Evolutionary conservation across 2,113 vertebrate species (phyloP).

Genomic region (Tetraodon nigroviridis): DNA sequence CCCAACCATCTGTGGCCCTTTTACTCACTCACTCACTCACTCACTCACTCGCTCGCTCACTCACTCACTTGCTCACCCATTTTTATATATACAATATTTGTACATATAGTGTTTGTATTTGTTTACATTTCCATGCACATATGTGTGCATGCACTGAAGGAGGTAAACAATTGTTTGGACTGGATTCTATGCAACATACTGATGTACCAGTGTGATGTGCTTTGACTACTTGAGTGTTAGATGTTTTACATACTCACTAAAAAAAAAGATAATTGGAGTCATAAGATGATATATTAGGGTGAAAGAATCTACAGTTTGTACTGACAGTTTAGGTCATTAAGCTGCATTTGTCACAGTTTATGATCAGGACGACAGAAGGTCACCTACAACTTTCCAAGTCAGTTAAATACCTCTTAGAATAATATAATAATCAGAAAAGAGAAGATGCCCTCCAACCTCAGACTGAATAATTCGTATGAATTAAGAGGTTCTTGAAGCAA

Average conservation of each 20-base stretch:
- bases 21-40: slow-evolving; percentile 14
- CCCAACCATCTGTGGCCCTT: slow-evolving; percentile 58
- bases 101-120: neutral
- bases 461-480: slow-evolving; percentile 1
- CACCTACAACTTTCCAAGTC: neutral
- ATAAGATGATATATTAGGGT: neutral
- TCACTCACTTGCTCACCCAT: neutral
- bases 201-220: no score
- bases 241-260: no score
- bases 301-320: neutral
- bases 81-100: slow-evolving; percentile 29
- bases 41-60: slow-evolving; percentile 5
- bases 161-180: no score
- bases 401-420: slow-evolving; percentile 10
- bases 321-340: slow-evolving; percentile 1
- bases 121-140: neutral
- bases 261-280: no score
- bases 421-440: slow-evolving; percentile 1
- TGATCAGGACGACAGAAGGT: no score
- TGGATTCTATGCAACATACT: no score
- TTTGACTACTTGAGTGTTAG: no score
- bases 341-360: no score
- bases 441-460: neutral
- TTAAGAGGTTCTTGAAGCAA: slow-evolving; percentile 1
- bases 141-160: slow-evolving; percentile 10